A percentile compares a stretch with the other conserved stretches of the same genome.
Evolutionary conservation across 2,113 vertebrate genomes (phyloP).

Genomic region (Struthio camelus): DNA sequence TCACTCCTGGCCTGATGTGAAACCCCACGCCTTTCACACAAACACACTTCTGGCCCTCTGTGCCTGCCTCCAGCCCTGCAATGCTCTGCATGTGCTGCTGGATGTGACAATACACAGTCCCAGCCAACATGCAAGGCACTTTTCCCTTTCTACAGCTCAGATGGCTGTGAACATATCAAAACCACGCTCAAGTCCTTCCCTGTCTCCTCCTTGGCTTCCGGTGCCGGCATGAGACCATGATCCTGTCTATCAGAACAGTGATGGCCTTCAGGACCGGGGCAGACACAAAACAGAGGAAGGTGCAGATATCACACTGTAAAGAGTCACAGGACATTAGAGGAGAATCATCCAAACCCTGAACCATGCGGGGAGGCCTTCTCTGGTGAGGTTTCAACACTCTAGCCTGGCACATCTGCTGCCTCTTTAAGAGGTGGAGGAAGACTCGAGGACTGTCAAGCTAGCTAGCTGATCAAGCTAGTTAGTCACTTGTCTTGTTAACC

Average conservation of each 20-base stretch:
- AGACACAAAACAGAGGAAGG: not conserved
- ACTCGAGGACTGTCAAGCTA: not conserved
- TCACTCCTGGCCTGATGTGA: not conserved
- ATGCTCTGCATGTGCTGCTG: not conserved
- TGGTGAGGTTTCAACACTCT: not conserved
- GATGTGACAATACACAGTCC: not conserved
- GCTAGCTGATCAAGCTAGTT: too few species aligned
- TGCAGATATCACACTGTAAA: not conserved
- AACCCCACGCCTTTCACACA: not conserved
- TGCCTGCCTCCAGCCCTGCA: rapidly evolving
- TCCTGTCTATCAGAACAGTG: not conserved
- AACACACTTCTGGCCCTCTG: not conserved
- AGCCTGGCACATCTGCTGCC: not conserved
- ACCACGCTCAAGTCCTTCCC: not conserved
- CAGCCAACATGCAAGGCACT: too few species aligned
- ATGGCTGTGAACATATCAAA: not conserved
- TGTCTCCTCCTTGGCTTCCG: not conserved
- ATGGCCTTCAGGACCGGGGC: not conserved
- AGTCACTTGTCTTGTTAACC: not conserved
- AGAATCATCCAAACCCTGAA: not conserved
- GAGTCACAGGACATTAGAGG: rapidly evolving
- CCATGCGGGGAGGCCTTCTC: rapidly evolving
- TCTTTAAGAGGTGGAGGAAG: not conserved
- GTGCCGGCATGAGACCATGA: not conserved
- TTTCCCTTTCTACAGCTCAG: not conserved